Base-by-base conservation (phyloP, 23 tunicate genomes). In the Phallusia fumigata region DNA sequence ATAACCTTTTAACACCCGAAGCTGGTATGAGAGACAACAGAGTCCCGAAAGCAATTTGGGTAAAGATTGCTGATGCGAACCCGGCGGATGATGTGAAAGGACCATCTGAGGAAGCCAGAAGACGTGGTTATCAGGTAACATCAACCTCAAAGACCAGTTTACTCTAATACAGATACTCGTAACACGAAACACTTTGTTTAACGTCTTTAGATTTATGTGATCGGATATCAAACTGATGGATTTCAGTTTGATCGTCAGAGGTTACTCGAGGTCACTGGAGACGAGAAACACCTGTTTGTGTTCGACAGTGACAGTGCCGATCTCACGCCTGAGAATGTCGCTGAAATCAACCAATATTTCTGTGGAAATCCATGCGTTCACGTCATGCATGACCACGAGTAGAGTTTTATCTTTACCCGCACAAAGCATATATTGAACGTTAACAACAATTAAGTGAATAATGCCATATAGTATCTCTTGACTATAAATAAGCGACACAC, bases 11-110 rank as follows among this genome's bases (percentile, higher is more conserved):
- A 21, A 58, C 69, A 24, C 3, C 28, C 69, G 69, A 58, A 21
- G 69, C 69, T 58, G 69, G 69, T 22, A 58, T 58, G 69, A 58
- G 69, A 58, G 69, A 58, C 28, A 16, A 58, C 28, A 58, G 69
- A 24, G 69, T 58, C 1, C 69, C 69, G 8, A 58, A 58, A 58
- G 69, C 69, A 16, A 58, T 58, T 21, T 58, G 69, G 69, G 28
- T 58, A 13, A 6, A 6, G 1, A 58, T 58, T 13, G 69, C 28
- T 16, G 13, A 58, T 13, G 69, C 69, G 28, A 13, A 58, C 16
- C 69, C 69, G 8, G 69, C 26, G 16, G 69, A 24, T 58, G 69
- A 58, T 58, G 28, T 58, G 3, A 58, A 58, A 13, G 5, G 15
- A 58, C 69, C 69, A 21, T 22, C 69, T 22, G 28, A 58, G 16